Evolutionary conservation across 2,113 vertebrate genomes (phyloP), one percentile per base, ranked within the genome.

Genomic region (Hyla sarda): DNA sequence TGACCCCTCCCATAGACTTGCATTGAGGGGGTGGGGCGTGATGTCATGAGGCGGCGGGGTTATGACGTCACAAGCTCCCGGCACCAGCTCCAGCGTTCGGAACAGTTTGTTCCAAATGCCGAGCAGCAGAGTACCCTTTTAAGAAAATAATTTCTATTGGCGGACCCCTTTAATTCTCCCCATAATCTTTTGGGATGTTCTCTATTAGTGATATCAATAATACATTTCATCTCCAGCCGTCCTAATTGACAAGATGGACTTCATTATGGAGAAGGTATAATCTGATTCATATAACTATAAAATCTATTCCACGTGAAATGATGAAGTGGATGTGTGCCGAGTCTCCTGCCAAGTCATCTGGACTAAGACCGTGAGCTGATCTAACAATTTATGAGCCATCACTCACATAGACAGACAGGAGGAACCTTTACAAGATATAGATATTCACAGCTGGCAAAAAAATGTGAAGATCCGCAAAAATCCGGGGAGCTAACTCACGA

Each of bases 361-460:
- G 69, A 34, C 50, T 73, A 73, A 83, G 23, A 48, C 56, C 47
- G 5, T 9, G 25, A 82, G 56, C 48, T 83, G 82, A 83, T 56
- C 47, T 73, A 41, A 73, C 50, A 72, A 73, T 54, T 83, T 83
- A 58, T 58, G 50, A 73, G 65, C 52, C 71, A 84, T 84, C 82
- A 60, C 54, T 75, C 71, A 74, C 50, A 73, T 56, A 30, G 67
- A 3, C 69, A 54, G 82, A 75, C 71, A 75, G 54, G 19, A 54
- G 34, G 62, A 58, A 60, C 14, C 34, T 74, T 74, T 75, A 54
- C n/a, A 60, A 75, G 71, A 56, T 62, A 45, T 25, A 72, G 30
- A 72, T 83, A 83, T 71, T 72, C 48, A 10, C 21, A 37, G 48
- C 65, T 56, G 48, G 65, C 67, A 71, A 54, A 82, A 58, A 67